Evolutionary conservation across 2,888 invertebrate species (phyloP).

Genomic region (Sphaerophoria rueppellii): DNA sequence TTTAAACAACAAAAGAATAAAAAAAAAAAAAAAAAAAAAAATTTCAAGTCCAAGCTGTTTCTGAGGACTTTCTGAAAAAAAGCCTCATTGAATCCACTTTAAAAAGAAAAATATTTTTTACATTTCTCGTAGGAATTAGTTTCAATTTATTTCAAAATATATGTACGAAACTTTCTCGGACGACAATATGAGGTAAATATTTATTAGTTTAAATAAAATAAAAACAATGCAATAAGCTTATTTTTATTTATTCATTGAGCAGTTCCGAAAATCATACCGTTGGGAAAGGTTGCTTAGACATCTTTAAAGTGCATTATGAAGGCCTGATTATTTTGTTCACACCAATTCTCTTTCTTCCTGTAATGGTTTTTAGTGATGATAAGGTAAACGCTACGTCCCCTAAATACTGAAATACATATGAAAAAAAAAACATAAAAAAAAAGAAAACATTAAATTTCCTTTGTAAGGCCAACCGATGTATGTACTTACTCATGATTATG

Average conservation of each 20-base stretch:
- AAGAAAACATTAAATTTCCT: no score
- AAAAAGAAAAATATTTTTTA: background rate
- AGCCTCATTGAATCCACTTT: no score
- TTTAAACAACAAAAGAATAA: no score
- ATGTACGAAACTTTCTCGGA: no score
- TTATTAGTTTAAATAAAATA: no score
- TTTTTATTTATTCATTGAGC: background rate
- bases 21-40: no score
- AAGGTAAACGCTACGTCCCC: slow-evolving; percentile 1
- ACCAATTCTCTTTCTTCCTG: slow-evolving; percentile 47
- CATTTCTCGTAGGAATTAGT: no score
- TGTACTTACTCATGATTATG: slow-evolving; percentile 91
- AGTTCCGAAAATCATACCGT: slow-evolving; percentile 22
- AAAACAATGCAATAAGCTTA: no score
- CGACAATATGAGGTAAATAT: no score
- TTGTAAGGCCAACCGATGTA: slow-evolving; percentile 85
- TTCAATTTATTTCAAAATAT: background rate
- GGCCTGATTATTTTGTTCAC: slow-evolving; percentile 19
- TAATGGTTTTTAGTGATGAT: slow-evolving; percentile 39
- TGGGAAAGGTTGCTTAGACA: slow-evolving; percentile 22
- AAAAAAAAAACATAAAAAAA: no score
- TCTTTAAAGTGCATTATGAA: slow-evolving; percentile 25
- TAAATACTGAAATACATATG: background rate
- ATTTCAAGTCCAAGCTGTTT: no score
- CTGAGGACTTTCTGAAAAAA: no score